Evolutionary conservation across 2,888 invertebrate genomes (phyloP).

Genomic region (Ophioninae sp.): DNA sequence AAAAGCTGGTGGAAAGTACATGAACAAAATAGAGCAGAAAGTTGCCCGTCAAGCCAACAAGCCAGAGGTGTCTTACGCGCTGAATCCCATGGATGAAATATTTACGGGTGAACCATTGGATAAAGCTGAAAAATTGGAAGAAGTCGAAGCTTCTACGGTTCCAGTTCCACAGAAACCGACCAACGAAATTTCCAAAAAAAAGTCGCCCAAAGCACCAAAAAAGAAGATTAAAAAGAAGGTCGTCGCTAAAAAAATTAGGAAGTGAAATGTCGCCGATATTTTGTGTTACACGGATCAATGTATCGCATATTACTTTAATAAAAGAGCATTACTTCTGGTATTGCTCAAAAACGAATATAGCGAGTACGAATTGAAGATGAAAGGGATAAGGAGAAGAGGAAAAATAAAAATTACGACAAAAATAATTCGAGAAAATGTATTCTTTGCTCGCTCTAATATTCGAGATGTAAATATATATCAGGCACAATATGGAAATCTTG

Average conservation of each 20-base stretch:
- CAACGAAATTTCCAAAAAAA: conserved; percentile 67
- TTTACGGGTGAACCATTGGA: conserved; percentile 86
- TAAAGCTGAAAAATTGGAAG: conserved; percentile 83
- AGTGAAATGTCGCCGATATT: conserved; percentile 15
- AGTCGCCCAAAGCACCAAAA: conserved; percentile 23
- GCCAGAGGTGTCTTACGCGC: conserved; percentile 88
- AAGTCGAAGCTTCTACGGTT: conserved; percentile 46
- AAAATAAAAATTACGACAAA: not conserved
- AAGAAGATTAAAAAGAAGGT: conserved; percentile 45
- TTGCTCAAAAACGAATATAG: not conserved
- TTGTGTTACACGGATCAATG: conserved; percentile 39
- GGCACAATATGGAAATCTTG: conserved; percentile 22
- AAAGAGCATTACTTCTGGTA: conserved; percentile 23
- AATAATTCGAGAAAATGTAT: not conserved
- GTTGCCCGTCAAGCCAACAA: conserved; percentile 87
- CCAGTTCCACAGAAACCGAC: conserved; percentile 13
- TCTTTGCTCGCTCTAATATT: conserved; percentile 30
- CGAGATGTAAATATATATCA: conserved; percentile 40
- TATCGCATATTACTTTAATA: conserved; percentile 42
- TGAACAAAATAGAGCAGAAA: conserved; percentile 91
- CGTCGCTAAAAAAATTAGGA: conserved; percentile 47
- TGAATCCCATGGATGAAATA: conserved; percentile 88
- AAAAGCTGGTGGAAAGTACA: conserved; percentile 88
- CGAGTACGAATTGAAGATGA: not conserved
- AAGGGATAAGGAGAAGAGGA: not conserved